These are phyloP conservation scores for Helicoverpa assulta DNA, from an alignment of 2,888 invertebrate genomes.

Conservation along the genomic window DNA sequence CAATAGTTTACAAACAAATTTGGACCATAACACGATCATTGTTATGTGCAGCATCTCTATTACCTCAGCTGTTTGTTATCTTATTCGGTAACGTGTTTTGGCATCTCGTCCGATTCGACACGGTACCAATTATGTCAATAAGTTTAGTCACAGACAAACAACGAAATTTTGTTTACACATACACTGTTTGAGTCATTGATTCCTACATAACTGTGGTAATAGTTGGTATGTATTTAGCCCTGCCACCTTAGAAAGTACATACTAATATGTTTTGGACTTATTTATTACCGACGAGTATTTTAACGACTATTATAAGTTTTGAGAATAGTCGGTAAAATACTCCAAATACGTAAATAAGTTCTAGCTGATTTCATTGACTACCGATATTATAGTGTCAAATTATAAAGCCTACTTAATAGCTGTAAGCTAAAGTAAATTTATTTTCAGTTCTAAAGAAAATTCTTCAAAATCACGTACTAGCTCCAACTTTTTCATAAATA, in stretches of 20 bases:
- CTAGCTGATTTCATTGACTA: too few relatives aligned
- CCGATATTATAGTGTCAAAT: too few relatives aligned
- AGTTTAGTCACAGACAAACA: conserved; percentile 65
- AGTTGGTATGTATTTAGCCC: conserved; percentile 16
- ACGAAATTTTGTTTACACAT: conserved; percentile 58
- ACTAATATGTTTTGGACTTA: too few relatives aligned
- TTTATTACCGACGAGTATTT: too few relatives aligned
- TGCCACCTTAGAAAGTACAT: not conserved
- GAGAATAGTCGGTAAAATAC: too few relatives aligned
- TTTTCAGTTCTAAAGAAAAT: not conserved
- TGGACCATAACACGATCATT: conserved; percentile 65
- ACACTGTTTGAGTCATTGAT: conserved; percentile 39
- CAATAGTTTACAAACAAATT: conserved; percentile 54
- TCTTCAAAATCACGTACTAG: not conserved
- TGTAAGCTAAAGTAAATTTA: too few relatives aligned
- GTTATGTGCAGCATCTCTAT: conserved; percentile 64
- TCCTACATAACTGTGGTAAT: conserved; percentile 28
- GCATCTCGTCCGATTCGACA: conserved; percentile 70
- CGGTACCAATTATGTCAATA: conserved; percentile 79
- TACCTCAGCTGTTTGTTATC: conserved; percentile 73
- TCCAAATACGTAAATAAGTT: too few relatives aligned
- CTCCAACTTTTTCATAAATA: conserved; percentile 2
- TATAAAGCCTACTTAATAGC: too few relatives aligned
- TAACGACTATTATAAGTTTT: too few relatives aligned
- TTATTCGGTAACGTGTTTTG: conserved; percentile 77